Evolutionary conservation across 2,888 invertebrate genomes (phyloP).

Genomic region (Cordilura impudica): DNA sequence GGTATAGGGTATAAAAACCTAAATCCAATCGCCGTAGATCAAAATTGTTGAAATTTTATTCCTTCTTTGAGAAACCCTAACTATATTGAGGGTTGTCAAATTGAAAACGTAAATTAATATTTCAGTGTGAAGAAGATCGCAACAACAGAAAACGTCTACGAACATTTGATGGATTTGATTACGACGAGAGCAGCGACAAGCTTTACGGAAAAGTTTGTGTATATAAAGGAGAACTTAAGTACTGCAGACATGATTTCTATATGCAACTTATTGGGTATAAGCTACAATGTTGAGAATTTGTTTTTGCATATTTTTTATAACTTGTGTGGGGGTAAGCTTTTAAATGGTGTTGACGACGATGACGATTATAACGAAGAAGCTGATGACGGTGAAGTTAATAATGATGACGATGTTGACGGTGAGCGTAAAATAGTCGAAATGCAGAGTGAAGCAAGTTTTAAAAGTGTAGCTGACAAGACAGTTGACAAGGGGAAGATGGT

Average conservation of each 20-base stretch:
- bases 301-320: conserved; percentile 19
- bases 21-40: no score
- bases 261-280: conserved; percentile 15
- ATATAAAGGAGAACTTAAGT: background rate
- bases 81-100: no score
- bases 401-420: background rate
- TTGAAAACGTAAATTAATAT: no score
- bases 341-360: no score
- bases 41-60: no score
- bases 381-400: background rate
- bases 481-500: background rate
- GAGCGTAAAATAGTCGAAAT: background rate
- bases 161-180: no score
- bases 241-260: conserved; percentile 20
- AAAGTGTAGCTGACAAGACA: background rate
- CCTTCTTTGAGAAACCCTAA: no score
- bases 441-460: background rate
- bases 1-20: no score
- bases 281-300: conserved; percentile 8
- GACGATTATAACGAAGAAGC: background rate
- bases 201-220: no score
- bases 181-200: no score
- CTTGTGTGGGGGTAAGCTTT: background rate
- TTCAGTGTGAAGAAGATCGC: no score
- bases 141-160: no score